Evolutionary conservation across 2,797 vertebrate genomes (phyloP).

Genomic region (Xiphophorus birchmanni): DNA sequence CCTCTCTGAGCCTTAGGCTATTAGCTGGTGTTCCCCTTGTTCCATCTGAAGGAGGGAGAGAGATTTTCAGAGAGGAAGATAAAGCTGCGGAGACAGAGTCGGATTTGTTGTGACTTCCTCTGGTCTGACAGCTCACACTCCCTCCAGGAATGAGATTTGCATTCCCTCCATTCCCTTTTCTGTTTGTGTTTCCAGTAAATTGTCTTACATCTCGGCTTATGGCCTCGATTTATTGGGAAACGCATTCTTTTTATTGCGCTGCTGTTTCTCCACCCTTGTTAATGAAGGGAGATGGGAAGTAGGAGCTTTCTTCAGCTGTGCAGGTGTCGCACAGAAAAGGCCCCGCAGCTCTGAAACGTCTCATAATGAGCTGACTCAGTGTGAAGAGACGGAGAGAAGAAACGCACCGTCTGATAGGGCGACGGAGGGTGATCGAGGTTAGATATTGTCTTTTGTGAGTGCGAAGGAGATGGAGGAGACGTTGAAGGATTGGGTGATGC

Average conservation of each 20-base stretch:
- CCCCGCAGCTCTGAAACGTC: slow-evolving; percentile 50
- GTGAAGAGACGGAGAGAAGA: slow-evolving; percentile 22
- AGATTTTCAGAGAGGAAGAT: slow-evolving; percentile 19
- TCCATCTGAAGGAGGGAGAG: slow-evolving; percentile 8
- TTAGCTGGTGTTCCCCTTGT: slow-evolving; percentile 33
- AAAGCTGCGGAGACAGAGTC: slow-evolving; percentile 1
- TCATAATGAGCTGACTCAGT: slow-evolving; percentile 62
- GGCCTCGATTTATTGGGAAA: slow-evolving; percentile 53
- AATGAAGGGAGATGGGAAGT: slow-evolving; percentile 45
- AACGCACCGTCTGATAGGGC: slow-evolving; percentile 26
- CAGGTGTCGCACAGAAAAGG: slow-evolving; percentile 51
- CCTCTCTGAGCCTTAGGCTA: slow-evolving; percentile 49
- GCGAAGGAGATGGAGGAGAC: slow-evolving; percentile 26
- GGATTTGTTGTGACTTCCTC: slow-evolving; percentile 36
- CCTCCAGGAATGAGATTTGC: slow-evolving; percentile 15
- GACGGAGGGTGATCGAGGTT: slow-evolving; percentile 41
- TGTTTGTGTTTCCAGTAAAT: slow-evolving; percentile 42
- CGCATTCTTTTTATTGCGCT: slow-evolving; percentile 15
- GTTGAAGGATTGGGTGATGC: slow-evolving; percentile 51
- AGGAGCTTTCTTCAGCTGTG: slow-evolving; percentile 24
- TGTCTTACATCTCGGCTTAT: slow-evolving; percentile 51
- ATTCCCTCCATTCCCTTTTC: slow-evolving; percentile 20
- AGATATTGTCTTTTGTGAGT: slow-evolving; percentile 29
- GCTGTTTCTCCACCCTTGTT: slow-evolving; percentile 47
- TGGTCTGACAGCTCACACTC: slow-evolving; percentile 34